These are phyloP conservation scores for Caloenas nicobarica DNA, from an alignment of 2,113 vertebrate genomes.

Conservation along the genomic window DNA sequence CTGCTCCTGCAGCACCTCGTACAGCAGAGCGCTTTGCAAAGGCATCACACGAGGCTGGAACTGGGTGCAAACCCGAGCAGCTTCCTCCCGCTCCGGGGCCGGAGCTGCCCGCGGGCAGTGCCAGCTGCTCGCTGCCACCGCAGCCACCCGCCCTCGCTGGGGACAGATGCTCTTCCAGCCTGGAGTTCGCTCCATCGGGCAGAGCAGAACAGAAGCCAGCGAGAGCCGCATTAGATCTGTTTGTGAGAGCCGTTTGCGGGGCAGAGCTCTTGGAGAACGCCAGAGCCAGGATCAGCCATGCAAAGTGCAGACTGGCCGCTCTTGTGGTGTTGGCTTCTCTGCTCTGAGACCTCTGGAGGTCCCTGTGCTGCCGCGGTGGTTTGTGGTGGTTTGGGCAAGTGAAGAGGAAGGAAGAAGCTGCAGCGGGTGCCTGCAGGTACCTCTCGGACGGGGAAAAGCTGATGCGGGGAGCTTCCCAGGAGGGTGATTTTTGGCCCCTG, in stretches of 20 bases:
- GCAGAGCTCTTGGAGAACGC: neutral
- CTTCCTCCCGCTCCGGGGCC: neutral
- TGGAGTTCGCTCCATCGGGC: neutral
- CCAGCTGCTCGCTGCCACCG: neutral
- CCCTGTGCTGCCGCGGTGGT: rapidly evolving
- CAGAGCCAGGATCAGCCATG: rapidly evolving
- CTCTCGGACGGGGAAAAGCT: neutral
- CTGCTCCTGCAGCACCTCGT: neutral
- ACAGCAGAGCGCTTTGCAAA: neutral
- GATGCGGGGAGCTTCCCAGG: rapidly evolving
- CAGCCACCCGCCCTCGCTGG: rapidly evolving
- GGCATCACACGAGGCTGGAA: rapidly evolving
- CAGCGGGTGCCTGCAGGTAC: neutral
- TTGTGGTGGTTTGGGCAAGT: rapidly evolving
- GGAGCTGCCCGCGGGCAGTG: neutral
- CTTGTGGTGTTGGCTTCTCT: neutral
- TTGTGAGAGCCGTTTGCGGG: rapidly evolving
- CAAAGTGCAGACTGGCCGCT: rapidly evolving
- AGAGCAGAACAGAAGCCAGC: neutral
- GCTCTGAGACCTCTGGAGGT: neutral
- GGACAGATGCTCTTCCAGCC: neutral
- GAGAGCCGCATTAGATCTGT: neutral
- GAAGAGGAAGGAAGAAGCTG: neutral
- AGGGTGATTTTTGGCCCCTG: neutral
- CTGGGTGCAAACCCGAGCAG: rapidly evolving